Percentiles rank a stretch among this genome's conserved stretches.
Conservation (phyloP, 2,888 invertebrate species). For the Eutolmus rufibarbis region DNA sequence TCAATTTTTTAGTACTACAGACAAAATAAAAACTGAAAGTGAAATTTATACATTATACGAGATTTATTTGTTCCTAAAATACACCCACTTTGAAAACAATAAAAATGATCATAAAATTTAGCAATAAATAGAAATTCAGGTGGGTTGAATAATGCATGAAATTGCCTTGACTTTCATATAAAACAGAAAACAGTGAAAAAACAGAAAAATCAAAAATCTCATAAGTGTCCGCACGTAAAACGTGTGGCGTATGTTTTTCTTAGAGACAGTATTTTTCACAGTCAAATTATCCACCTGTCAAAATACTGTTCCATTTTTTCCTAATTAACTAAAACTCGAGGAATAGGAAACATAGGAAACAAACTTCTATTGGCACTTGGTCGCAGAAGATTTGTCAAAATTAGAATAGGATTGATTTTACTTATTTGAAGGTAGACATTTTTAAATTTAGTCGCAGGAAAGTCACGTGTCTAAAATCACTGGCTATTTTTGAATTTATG, state of each 20-base stretch:
- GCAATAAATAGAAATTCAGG: background rate
- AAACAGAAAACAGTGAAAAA: background rate
- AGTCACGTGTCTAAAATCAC: background rate
- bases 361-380: background rate
- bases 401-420: background rate
- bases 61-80: background rate
- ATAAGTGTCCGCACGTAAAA: background rate
- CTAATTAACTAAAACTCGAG: background rate
- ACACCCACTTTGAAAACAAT: background rate
- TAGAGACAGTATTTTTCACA: background rate
- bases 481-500: background rate
- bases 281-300: background rate
- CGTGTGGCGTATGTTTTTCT: background rate
- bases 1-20: background rate
- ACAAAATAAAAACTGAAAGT: background rate
- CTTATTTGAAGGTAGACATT: background rate
- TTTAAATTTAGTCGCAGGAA: background rate
- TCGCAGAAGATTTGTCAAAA: background rate
- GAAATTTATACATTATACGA: background rate
- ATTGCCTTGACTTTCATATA: background rate
- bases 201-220: background rate
- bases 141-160: background rate
- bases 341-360: no score
- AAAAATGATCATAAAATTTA: background rate
- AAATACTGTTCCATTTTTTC: background rate